Evolutionary conservation across 2,113 vertebrate species (phyloP).

Genomic region (Pyrgilauda ruficollis): DNA sequence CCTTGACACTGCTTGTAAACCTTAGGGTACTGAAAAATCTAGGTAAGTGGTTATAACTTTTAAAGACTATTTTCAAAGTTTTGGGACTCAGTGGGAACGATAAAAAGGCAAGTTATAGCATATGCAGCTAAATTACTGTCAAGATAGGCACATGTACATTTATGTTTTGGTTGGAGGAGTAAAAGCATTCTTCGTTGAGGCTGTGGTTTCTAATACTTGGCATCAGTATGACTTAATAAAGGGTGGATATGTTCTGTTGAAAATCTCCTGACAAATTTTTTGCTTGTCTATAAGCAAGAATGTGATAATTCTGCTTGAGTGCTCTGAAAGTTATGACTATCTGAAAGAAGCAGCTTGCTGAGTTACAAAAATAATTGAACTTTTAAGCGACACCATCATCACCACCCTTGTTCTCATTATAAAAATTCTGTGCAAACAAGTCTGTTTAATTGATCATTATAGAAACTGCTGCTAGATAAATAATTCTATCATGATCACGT

Average conservation of each 20-base stretch:
- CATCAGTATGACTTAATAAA: not conserved
- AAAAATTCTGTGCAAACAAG: not conserved
- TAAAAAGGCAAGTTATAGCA: not conserved
- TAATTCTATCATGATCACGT: not conserved
- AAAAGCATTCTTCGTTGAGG: not conserved
- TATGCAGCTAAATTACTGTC: not conserved
- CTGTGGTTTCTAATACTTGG: not conserved
- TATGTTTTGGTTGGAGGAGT: not conserved
- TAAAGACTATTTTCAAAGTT: not conserved
- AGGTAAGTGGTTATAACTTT: not conserved
- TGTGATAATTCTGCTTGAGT: not conserved
- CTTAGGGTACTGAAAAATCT: not conserved
- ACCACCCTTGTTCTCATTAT: not conserved
- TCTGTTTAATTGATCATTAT: not conserved
- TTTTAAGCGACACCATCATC: not conserved
- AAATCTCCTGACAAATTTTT: not conserved
- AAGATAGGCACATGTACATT: not conserved
- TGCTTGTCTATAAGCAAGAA: not conserved
- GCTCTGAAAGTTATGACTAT: not conserved
- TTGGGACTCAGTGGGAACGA: not conserved
- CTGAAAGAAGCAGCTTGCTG: not conserved
- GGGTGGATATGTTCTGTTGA: not conserved
- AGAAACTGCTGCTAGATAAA: conserved; percentile 30
- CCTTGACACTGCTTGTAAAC: not conserved
- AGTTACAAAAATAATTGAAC: not conserved